Conservation (phyloP, 2,888 invertebrate species). For the Drosophila subquinaria region DNA sequence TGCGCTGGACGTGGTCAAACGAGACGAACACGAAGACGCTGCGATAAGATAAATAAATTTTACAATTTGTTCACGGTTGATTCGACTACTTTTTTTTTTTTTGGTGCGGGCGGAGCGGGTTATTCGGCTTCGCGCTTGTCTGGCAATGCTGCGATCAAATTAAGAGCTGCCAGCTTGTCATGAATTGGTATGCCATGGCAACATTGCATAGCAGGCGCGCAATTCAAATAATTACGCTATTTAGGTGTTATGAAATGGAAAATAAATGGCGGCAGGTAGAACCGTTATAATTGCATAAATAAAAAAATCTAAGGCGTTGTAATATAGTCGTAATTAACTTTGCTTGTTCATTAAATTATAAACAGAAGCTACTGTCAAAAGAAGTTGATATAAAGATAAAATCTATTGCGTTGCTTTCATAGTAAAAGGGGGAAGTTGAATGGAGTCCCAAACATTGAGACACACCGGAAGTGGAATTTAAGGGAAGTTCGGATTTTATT, state of each 20-base stretch:
- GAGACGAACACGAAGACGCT: slow-evolving; percentile 15
- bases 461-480: not conserved
- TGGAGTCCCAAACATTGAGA: no score
- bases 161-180: slow-evolving; percentile 25
- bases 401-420: not conserved
- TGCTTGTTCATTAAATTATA: slow-evolving; percentile 23
- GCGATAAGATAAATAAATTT: slow-evolving; percentile 38
- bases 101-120: slow-evolving; percentile 15
- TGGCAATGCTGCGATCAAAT: slow-evolving; percentile 15
- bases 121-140: not conserved
- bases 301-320: no score
- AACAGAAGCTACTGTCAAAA: not conserved
- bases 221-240: not conserved
- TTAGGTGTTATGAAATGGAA: no score
- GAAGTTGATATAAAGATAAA: not conserved
- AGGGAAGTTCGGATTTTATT: not conserved
- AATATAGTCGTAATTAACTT: not conserved
- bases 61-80: slow-evolving; percentile 1
- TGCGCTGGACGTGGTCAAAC: slow-evolving; percentile 16
- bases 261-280: not conserved
- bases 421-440: not conserved
- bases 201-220: not conserved
- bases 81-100: slow-evolving; percentile 19
- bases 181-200: not conserved
- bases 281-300: not conserved